phyloP scores from a whole-genome alignment of 1,140 invertebrate species.

The Bilobella aurantiaca region DNA sequence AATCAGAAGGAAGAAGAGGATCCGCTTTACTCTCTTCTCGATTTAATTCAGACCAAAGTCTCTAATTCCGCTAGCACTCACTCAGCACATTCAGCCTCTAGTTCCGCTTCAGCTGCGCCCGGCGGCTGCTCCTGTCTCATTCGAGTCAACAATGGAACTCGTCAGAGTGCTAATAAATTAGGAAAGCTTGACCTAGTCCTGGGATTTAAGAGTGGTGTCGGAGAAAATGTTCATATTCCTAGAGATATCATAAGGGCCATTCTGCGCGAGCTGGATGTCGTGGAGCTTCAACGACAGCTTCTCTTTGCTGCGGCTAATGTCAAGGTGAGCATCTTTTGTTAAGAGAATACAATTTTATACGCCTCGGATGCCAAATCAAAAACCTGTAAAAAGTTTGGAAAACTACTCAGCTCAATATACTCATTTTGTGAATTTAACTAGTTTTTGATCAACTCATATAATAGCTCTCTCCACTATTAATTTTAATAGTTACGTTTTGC shows the following conservation, averaged over 20 bases:
- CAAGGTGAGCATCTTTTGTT: conserved; percentile 15
- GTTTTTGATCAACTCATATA: too few relatives aligned
- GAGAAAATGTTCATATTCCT: conserved; percentile 1
- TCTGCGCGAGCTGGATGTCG: conserved; percentile 19
- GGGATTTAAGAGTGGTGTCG: conserved; percentile 4
- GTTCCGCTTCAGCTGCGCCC: not conserved
- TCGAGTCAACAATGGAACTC: conserved; percentile 8
- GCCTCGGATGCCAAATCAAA: too few relatives aligned
- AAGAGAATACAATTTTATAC: too few relatives aligned
- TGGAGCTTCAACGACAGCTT: conserved; percentile 31
- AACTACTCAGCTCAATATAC: too few relatives aligned
- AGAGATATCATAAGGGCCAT: conserved; percentile 25
- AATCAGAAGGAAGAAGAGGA: conserved; percentile 30
- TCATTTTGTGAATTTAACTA: too few relatives aligned
- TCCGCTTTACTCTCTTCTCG: conserved; percentile 33
- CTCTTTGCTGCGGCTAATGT: conserved; percentile 29
- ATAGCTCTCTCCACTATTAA: too few relatives aligned
- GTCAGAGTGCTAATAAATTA: conserved; percentile 4
- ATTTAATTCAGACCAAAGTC: conserved; percentile 32
- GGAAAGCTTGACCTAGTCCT: conserved; percentile 27
- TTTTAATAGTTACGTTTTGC: too few relatives aligned
- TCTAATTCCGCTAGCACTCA: not conserved
- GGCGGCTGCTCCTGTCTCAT: not conserved
- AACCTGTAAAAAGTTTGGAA: too few relatives aligned
- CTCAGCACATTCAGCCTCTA: not conserved